These are phyloP conservation scores for Drosophila sproati DNA, from an alignment of 1,140 invertebrate species.

Conservation along the genomic window DNA sequence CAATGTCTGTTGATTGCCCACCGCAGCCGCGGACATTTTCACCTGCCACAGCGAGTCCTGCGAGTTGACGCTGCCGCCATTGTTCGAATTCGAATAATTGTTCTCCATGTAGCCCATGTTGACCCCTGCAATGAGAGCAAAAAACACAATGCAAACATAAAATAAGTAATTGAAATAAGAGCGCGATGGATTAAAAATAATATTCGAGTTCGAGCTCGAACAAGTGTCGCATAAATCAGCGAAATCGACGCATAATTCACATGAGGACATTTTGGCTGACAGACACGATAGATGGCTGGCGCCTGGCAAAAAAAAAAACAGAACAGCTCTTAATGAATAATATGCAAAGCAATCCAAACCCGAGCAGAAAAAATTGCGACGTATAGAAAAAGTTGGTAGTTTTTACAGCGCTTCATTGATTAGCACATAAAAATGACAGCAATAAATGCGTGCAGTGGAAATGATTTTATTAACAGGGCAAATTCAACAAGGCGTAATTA, in stretches of 20 bases:
- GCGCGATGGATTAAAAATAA: background rate
- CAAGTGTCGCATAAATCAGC: conserved; percentile 45
- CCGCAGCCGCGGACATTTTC: conserved; percentile 91
- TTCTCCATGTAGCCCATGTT: conserved; percentile 96
- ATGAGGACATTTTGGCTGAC: conserved; percentile 15
- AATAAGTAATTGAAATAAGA: conserved; percentile 19
- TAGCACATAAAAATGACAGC: conserved; percentile 67
- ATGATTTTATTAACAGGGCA: conserved; percentile 60
- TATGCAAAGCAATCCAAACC: conserved; percentile 65
- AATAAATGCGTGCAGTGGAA: conserved; percentile 22
- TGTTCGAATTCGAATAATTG: conserved; percentile 96
- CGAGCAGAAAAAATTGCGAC: background rate
- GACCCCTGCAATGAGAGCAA: conserved; percentile 86
- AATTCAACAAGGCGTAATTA: conserved; percentile 70
- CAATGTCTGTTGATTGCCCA: conserved; percentile 87
- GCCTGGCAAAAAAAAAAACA: conserved; percentile 55
- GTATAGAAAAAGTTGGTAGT: background rate
- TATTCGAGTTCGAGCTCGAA: conserved; percentile 14
- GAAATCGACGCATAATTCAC: conserved; percentile 25
- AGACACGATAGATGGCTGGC: conserved; percentile 53
- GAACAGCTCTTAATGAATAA: conserved; percentile 60
- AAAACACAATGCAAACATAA: conserved; percentile 12
- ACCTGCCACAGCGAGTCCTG: conserved; percentile 98
- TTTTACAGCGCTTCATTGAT: conserved; percentile 65
- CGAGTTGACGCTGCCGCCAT: conserved; percentile 96